Conservation (phyloP, 2,113 vertebrate species). For the Boleophthalmus pectinirostris region DNA sequence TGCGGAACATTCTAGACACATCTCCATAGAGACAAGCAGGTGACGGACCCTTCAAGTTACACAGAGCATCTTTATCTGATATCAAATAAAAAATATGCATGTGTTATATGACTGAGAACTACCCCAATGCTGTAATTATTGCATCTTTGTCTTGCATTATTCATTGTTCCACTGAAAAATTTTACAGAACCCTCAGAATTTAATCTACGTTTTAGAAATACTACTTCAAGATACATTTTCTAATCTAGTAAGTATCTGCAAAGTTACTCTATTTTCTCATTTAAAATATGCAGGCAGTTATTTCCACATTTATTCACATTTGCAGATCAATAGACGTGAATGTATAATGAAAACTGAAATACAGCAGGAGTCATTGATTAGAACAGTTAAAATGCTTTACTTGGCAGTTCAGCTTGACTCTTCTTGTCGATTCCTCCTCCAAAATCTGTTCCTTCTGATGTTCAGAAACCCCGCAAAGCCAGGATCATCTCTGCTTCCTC, state of each 20-base stretch:
- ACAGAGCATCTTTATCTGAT: neutral
- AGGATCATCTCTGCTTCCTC: conserved; percentile 18
- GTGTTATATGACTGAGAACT: neutral
- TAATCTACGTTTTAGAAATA: too few species aligned
- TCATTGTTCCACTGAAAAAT: neutral
- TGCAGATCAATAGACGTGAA: neutral
- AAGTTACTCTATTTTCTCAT: neutral
- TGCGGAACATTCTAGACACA: too few species aligned
- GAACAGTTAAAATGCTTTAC: neutral
- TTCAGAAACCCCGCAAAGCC: neutral
- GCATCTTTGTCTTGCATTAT: neutral
- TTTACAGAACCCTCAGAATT: too few species aligned
- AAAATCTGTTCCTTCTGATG: neutral
- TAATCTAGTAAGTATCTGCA: too few species aligned
- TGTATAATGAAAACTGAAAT: neutral
- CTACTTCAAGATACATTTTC: too few species aligned
- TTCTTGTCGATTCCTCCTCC: neutral
- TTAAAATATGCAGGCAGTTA: neutral
- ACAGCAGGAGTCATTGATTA: neutral
- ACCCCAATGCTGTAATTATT: neutral
- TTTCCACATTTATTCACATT: neutral
- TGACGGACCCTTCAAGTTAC: too few species aligned
- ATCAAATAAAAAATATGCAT: neutral
- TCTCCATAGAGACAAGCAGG: too few species aligned
- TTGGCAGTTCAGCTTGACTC: neutral